A percentile compares a stretch with the other conserved stretches of the same genome.
Evolutionary conservation across 2,113 vertebrate genomes (phyloP).

Genomic region (Anolis sagrei): DNA sequence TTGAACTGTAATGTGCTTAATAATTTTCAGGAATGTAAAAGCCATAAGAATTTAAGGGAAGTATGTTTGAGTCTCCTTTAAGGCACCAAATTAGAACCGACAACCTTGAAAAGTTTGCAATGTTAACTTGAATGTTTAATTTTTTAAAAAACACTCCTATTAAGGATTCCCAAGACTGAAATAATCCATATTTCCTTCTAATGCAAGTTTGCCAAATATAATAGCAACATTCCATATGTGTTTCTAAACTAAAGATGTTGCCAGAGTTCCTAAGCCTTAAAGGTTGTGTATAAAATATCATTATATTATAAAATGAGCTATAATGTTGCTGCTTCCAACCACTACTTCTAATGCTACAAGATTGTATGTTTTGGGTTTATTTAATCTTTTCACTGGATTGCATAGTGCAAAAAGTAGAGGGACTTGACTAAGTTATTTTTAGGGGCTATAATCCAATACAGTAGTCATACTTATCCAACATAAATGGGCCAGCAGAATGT

Average conservation of each 20-base stretch:
- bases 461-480: no score
- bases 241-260: background rate
- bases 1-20: constrained; percentile 34
- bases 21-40: constrained; percentile 28
- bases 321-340: background rate
- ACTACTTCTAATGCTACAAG: background rate
- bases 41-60: background rate
- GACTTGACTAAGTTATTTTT: no score
- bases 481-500: no score
- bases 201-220: background rate
- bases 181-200: background rate
- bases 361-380: background rate
- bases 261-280: background rate
- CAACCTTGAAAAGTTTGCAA: background rate
- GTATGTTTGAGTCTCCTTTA: background rate
- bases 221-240: constrained; percentile 7
- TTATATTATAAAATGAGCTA: background rate
- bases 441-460: no score
- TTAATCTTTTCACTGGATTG: background rate
- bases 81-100: constrained; percentile 5
- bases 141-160: constrained; percentile 8
- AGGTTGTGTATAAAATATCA: background rate
- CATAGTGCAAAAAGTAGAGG: background rate
- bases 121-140: constrained; percentile 9
- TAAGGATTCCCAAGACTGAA: constrained; percentile 30